phyloP scores from a whole-genome alignment of 2,113 vertebrate genomes.

The zebrafish (Danio rerio) region GRCz12tu NC_133179.1:18126501-18127000 shows the following conservation, averaged over 20 bases:
- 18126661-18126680: conserved; percentile 17
- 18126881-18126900: conserved; percentile 75
- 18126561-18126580: conserved; percentile 51
- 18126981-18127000: conserved; percentile 64
- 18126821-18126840: conserved; percentile 71
- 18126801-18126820: conserved; percentile 71
- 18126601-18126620: neutral
- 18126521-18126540: conserved; percentile 61
- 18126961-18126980: conserved; percentile 67
- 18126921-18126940: conserved; percentile 65
- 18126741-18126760: conserved; percentile 13
- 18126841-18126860: conserved; percentile 72
- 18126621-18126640: conserved; percentile 53
- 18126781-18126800: conserved; percentile 38
- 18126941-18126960: conserved; percentile 73
- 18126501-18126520: conserved; percentile 32
- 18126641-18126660: conserved; percentile 66
- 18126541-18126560: conserved; percentile 66
- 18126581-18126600: conserved; percentile 13
- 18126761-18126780: conserved; percentile 3
- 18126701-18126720: conserved; percentile 53
- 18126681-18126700: neutral
- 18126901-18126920: conserved; percentile 72
- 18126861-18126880: conserved; percentile 71
- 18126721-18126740: conserved; percentile 59